Percentiles rank a stretch among this genome's conserved stretches.
phyloP scores from a whole-genome alignment of 1,140 invertebrate species.

The Paramacrobiotus metropolitanus region DNA sequence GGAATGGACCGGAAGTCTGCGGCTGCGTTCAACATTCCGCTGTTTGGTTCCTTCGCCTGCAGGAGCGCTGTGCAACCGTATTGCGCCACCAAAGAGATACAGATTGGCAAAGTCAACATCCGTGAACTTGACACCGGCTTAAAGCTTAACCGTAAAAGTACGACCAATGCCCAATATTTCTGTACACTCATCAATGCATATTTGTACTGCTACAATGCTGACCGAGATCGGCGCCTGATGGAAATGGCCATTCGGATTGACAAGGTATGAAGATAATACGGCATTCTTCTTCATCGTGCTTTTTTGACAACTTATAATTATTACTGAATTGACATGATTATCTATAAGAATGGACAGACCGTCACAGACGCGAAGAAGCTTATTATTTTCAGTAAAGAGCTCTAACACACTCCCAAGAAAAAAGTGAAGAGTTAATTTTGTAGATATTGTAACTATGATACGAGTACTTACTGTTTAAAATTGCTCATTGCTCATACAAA shows the following conservation, averaged over 20 bases:
- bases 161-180: neutral
- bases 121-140: neutral
- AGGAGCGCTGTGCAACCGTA: neutral
- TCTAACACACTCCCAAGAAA: too few relatives aligned
- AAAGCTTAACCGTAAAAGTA: neutral
- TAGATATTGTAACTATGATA: too few relatives aligned
- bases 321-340: too few relatives aligned
- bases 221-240: neutral
- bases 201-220: neutral
- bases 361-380: too few relatives aligned
- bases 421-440: too few relatives aligned
- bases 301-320: too few relatives aligned
- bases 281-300: too few relatives aligned
- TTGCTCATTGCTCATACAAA: too few relatives aligned
- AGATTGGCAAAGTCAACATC: neutral
- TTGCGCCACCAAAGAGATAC: neutral
- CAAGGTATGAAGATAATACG: neutral
- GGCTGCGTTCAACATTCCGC: neutral
- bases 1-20: too few relatives aligned
- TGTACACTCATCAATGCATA: neutral
- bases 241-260: conserved; percentile 4
- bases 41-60: neutral
- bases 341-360: too few relatives aligned
- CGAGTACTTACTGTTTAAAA: too few relatives aligned
- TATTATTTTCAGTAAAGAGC: too few relatives aligned